Evolutionary conservation across 2,113 vertebrate species (phyloP).

Genomic region (Canis aureus): DNA sequence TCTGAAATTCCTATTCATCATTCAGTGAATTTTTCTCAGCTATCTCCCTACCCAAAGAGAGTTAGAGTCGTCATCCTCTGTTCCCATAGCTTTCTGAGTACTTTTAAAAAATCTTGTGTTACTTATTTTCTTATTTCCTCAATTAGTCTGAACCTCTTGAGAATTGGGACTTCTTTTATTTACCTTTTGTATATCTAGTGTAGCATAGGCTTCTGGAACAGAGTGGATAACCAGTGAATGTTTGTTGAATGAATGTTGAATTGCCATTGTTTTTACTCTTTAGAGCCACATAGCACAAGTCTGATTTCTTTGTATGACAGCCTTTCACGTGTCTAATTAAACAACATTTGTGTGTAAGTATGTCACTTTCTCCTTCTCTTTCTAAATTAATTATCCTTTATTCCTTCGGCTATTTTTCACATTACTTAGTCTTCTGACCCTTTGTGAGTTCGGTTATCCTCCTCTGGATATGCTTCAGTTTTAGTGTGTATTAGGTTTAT

Average conservation of each 20-base stretch:
- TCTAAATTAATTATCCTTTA: not conserved
- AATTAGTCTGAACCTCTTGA: not conserved
- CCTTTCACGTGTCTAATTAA: not conserved
- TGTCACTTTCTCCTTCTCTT: not conserved
- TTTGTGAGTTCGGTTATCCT: not conserved
- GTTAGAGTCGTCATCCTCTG: not conserved
- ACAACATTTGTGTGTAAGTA: not conserved
- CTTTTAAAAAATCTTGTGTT: not conserved
- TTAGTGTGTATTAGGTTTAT: constrained; percentile 53
- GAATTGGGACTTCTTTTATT: not conserved
- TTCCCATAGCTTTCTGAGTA: not conserved
- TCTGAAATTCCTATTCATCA: not conserved
- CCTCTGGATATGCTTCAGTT: not conserved
- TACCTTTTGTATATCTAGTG: not conserved
- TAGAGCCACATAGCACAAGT: not conserved
- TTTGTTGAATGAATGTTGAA: constrained; percentile 31
- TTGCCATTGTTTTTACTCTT: constrained; percentile 12
- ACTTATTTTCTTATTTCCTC: constrained; percentile 3
- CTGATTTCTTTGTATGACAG: not conserved
- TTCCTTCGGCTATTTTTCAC: constrained; percentile 26
- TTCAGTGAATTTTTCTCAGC: not conserved
- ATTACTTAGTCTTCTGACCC: not conserved
- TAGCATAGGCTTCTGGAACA: not conserved
- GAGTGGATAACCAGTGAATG: not conserved
- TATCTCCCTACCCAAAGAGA: not conserved